phyloP scores from a whole-genome alignment of 2,888 invertebrate species.

The Galerucella nymphaeae region DNA sequence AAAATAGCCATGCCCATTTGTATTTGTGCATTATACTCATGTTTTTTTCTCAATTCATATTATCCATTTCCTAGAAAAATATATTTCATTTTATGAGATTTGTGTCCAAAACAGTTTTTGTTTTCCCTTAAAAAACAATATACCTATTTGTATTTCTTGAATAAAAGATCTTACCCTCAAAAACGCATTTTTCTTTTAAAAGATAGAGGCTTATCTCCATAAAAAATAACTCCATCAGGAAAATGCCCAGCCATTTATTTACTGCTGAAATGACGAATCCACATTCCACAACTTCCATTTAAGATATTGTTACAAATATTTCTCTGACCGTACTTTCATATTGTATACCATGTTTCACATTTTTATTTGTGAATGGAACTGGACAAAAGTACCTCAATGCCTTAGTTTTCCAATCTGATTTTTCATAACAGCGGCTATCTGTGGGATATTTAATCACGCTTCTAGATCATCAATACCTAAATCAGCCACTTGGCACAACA shows the following conservation, averaged over 20 bases:
- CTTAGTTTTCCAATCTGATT: slow-evolving; percentile 36
- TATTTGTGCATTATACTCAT: slow-evolving; percentile 23
- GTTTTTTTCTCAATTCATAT: slow-evolving; percentile 26
- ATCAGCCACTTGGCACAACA: no score
- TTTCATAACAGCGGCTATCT: slow-evolving; percentile 18
- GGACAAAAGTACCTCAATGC: no score
- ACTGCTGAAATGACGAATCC: slow-evolving; percentile 33
- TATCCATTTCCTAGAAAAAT: slow-evolving; percentile 11
- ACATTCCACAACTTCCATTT: slow-evolving; percentile 27
- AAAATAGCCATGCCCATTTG: no score
- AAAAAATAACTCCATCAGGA: slow-evolving; percentile 33
- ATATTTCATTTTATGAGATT: slow-evolving; percentile 19
- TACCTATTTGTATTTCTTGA: slow-evolving; percentile 8
- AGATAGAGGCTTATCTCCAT: slow-evolving; percentile 22
- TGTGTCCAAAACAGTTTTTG: slow-evolving; percentile 8
- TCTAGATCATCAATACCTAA: no score
- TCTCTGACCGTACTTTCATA: slow-evolving; percentile 27
- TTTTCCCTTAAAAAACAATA: slow-evolving; percentile 17
- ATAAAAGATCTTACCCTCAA: slow-evolving; percentile 28
- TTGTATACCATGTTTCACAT: slow-evolving; percentile 34
- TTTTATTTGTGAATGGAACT: slow-evolving; percentile 31
- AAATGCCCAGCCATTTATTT: slow-evolving; percentile 38
- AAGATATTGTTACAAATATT: slow-evolving; percentile 22
- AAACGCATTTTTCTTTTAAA: no score
- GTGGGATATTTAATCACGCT: no score